phyloP scores from a whole-genome alignment of 2,113 vertebrate species.

The Noctilio leporinus region DNA sequence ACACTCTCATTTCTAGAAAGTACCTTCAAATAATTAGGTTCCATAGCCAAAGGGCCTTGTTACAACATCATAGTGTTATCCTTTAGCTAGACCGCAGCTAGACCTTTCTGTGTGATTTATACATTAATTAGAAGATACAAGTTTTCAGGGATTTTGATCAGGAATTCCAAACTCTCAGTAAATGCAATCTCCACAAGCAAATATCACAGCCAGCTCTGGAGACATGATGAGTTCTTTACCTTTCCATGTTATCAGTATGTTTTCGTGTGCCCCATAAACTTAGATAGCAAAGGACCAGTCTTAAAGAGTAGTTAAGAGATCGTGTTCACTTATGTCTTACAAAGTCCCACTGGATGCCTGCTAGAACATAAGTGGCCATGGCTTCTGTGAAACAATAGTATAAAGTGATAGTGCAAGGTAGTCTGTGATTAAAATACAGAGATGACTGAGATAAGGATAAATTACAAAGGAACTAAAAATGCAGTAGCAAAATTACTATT shows the following conservation, averaged over 20 bases:
- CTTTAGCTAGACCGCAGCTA: neutral
- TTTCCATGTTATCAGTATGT: neutral
- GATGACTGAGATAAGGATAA: neutral
- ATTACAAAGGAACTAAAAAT: conserved; percentile 16
- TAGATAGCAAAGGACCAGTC: neutral
- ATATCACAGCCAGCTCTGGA: neutral
- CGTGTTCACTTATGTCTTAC: neutral
- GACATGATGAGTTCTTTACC: neutral
- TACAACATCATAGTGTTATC: neutral
- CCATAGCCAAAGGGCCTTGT: neutral
- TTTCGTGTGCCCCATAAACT: neutral
- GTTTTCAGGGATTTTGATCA: neutral
- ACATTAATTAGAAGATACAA: neutral
- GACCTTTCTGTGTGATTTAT: neutral
- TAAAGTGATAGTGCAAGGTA: neutral
- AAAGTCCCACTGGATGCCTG: neutral
- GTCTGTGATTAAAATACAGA: neutral
- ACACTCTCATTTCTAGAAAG: neutral
- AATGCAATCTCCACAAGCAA: neutral
- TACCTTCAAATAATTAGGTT: neutral
- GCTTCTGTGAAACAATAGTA: neutral
- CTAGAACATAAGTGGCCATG: neutral
- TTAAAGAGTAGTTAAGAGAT: neutral
- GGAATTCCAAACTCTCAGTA: neutral
- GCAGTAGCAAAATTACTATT: neutral